phyloP scores from a whole-genome alignment of 2,888 invertebrate genomes.

The Melanargia galathea region DNA sequence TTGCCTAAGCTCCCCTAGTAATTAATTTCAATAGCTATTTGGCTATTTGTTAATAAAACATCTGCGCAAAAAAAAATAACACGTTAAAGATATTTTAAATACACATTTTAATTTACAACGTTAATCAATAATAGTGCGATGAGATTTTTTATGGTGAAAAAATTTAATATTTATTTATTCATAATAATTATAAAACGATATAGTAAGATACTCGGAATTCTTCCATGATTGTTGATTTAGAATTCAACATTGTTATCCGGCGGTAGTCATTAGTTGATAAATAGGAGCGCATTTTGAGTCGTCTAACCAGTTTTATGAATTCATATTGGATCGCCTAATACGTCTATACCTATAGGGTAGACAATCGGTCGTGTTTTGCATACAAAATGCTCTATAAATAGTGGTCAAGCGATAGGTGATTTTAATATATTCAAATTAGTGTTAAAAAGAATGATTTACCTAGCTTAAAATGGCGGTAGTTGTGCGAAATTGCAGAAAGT shows the following conservation, averaged over 20 bases:
- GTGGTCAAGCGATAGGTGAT: constrained; percentile 6
- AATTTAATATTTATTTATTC: not conserved
- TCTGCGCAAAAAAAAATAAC: too few species aligned
- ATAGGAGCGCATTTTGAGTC: constrained; percentile 31
- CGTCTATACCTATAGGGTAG: constrained; percentile 29
- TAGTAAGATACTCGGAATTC: not conserved
- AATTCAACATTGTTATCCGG: constrained; percentile 34
- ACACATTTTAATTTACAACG: too few species aligned
- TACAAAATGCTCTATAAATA: constrained; percentile 33
- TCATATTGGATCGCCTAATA: constrained; percentile 36
- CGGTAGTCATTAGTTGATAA: constrained; percentile 34
- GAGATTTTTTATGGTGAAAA: not conserved
- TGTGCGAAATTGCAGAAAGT: constrained; percentile 2
- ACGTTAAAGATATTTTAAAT: too few species aligned
- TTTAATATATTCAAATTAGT: constrained; percentile 15
- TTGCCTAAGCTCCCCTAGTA: too few species aligned
- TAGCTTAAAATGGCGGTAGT: not conserved
- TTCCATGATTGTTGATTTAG: constrained; percentile 18
- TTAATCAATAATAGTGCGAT: too few species aligned
- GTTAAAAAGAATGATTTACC: constrained; percentile 8
- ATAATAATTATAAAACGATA: not conserved
- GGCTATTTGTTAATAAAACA: too few species aligned
- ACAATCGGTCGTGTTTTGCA: constrained; percentile 34
- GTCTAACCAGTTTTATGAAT: constrained; percentile 34
- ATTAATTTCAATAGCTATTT: too few species aligned